These are phyloP conservation scores for Bufo gargarizans DNA, from an alignment of 2,113 vertebrate genomes.

Conservation along the genomic window DNA sequence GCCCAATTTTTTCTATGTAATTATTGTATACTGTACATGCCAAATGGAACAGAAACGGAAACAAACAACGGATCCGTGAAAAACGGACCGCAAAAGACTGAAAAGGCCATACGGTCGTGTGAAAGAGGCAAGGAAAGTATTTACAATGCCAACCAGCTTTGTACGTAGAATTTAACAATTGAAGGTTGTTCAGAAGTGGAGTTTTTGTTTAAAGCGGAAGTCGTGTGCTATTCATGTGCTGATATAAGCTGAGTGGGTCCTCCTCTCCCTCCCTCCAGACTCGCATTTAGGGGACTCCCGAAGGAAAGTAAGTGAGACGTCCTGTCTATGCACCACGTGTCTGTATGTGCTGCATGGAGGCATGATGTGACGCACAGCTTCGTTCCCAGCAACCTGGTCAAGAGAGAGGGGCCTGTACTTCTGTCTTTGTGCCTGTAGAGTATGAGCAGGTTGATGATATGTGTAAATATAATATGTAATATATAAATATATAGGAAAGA, in stretches of 20 bases:
- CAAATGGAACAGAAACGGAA: too few species aligned
- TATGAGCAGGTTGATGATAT: not conserved
- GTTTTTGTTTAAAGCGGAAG: not conserved
- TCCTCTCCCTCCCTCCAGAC: conserved; percentile 91
- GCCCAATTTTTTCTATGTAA: too few species aligned
- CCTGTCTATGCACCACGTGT: conserved; percentile 18
- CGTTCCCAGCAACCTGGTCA: conserved; percentile 13
- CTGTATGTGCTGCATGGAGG: conserved; percentile 21
- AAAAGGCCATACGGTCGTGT: too few species aligned
- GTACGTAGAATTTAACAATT: too few species aligned
- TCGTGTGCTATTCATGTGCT: conserved; percentile 18
- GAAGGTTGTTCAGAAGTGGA: not conserved
- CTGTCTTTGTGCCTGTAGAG: not conserved
- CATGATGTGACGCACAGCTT: not conserved
- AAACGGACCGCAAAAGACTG: too few species aligned
- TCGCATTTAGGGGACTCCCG: conserved; percentile 95
- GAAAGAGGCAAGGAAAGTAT: too few species aligned
- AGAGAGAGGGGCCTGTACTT: too few species aligned
- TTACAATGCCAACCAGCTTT: too few species aligned
- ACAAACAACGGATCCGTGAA: too few species aligned
- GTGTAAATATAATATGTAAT: not conserved
- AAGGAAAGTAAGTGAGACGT: conserved; percentile 96
- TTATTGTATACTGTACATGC: too few species aligned
- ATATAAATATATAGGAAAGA: not conserved
- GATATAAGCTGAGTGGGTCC: conserved; percentile 55